phyloP scores from a whole-genome alignment of 1,140 invertebrate species.

The Solenopsis fugax region DNA sequence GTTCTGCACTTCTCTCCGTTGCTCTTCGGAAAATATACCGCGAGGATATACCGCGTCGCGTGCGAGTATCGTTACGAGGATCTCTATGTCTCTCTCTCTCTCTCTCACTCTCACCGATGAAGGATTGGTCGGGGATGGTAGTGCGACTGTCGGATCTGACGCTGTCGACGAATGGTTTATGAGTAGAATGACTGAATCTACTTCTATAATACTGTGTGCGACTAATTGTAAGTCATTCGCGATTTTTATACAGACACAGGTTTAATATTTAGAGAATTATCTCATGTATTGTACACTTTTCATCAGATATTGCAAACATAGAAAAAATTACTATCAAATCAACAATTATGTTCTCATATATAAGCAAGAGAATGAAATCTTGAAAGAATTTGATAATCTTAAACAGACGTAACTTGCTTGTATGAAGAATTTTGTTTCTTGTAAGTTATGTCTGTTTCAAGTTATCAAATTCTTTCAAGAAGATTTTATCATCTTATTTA shows the following conservation, averaged over 20 bases:
- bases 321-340: too few species aligned
- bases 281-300: background rate
- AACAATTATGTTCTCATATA: too few species aligned
- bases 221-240: background rate
- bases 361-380: too few species aligned
- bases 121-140: background rate
- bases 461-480: too few species aligned
- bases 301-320: too few species aligned
- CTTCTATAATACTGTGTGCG: background rate
- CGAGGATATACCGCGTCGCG: conserved; percentile 8
- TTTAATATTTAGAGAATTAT: background rate
- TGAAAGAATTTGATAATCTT: too few species aligned
- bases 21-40: conserved; percentile 9
- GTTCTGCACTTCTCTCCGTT: background rate
- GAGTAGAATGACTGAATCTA: conserved; percentile 2
- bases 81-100: background rate
- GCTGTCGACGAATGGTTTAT: conserved; percentile 9
- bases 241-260: too few species aligned
- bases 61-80: conserved; percentile 9
- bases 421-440: too few species aligned
- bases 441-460: too few species aligned
- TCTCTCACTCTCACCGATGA: conserved; percentile 7
- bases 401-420: too few species aligned
- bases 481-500: too few species aligned
- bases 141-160: conserved; percentile 12